Evolutionary conservation across 2,888 invertebrate genomes (phyloP).

Genomic region (Drosophila mimica): DNA sequence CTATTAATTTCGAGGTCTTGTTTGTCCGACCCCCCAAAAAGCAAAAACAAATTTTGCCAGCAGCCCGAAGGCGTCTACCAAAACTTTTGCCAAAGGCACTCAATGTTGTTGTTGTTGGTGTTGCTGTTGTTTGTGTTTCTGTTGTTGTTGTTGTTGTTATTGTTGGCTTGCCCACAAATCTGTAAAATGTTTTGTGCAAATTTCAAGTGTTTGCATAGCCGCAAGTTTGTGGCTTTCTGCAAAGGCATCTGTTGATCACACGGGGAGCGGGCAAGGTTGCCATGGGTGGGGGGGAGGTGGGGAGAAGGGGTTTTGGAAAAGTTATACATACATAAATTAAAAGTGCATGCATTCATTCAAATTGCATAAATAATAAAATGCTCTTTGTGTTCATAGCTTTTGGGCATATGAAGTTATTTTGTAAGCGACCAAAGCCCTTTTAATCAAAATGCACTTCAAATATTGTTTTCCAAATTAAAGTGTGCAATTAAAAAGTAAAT

Average conservation of each 20-base stretch:
- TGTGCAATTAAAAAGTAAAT: not conserved
- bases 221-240: constrained; percentile 50
- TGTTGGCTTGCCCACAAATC: constrained; percentile 58
- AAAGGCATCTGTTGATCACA: constrained; percentile 46
- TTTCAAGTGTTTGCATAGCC: constrained; percentile 65
- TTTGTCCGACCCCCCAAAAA: constrained; percentile 32
- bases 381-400: not conserved
- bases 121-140: constrained; percentile 4
- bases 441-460: not conserved
- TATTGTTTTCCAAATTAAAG: not conserved
- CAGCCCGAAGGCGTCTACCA: constrained; percentile 26
- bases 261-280: not conserved
- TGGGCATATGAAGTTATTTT: constrained; percentile 1
- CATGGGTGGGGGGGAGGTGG: too few relatives aligned
- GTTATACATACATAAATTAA: constrained; percentile 30
- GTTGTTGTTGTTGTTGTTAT: constrained; percentile 17
- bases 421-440: constrained; percentile 1
- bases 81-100: constrained; percentile 51
- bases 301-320: not conserved
- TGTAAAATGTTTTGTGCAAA: constrained; percentile 66
- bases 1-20: constrained; percentile 33
- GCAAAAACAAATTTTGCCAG: constrained; percentile 41
- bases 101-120: constrained; percentile 6
- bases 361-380: constrained; percentile 40
- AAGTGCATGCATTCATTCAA: constrained; percentile 35